Evolutionary conservation across 2,797 vertebrate species (phyloP).

Genomic region (Alectoris magna): DNA sequence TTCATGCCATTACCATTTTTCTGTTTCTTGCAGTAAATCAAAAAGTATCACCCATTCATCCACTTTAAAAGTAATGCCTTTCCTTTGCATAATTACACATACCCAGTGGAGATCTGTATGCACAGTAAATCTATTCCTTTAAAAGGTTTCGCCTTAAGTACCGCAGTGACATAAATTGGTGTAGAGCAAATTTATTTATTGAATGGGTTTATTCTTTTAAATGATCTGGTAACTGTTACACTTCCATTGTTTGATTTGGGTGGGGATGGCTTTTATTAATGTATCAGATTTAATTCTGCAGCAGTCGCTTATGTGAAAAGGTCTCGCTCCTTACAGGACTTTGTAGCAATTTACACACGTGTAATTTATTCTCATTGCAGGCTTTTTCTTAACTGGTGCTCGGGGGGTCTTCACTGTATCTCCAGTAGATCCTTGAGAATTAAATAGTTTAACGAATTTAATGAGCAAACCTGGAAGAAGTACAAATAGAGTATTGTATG

Average conservation of each 20-base stretch:
- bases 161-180: constrained; percentile 79
- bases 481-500: background rate
- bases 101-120: constrained; percentile 75
- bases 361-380: constrained; percentile 74
- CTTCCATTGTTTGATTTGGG: constrained; percentile 72
- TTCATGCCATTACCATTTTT: constrained; percentile 81
- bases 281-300: constrained; percentile 72
- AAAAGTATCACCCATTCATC: constrained; percentile 80
- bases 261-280: constrained; percentile 64
- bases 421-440: constrained; percentile 66
- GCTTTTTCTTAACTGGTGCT: constrained; percentile 74
- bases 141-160: constrained; percentile 82
- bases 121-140: constrained; percentile 81
- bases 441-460: constrained; percentile 51
- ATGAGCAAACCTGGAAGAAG: constrained; percentile 42
- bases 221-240: constrained; percentile 71
- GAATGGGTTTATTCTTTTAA: constrained; percentile 83
- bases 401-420: constrained; percentile 32
- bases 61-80: constrained; percentile 82
- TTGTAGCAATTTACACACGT: constrained; percentile 61
- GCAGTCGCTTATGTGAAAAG: constrained; percentile 73
- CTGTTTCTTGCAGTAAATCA: constrained; percentile 81
- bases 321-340: constrained; percentile 54
- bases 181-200: constrained; percentile 80
- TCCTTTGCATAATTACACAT: constrained; percentile 79